phyloP scores from a whole-genome alignment of 2,888 invertebrate genomes.

The Tipula lateralis region DNA sequence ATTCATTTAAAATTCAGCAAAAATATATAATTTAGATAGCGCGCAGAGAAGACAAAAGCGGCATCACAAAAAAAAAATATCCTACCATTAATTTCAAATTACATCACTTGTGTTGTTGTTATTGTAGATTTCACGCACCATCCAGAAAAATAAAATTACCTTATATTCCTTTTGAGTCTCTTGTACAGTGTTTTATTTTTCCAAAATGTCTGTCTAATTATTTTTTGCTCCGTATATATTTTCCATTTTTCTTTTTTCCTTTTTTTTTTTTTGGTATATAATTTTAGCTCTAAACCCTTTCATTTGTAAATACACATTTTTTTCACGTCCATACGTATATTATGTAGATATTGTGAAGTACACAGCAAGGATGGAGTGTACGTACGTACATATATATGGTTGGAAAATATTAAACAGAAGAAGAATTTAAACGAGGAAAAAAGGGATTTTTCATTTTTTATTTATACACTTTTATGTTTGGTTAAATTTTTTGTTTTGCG shows the following conservation, averaged over 20 bases:
- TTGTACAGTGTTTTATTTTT: neutral
- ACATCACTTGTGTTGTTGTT: neutral
- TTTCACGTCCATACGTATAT: no score
- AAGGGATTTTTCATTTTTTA: constrained; percentile 11
- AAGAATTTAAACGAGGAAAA: neutral
- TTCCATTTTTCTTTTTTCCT: neutral
- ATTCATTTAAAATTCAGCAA: constrained; percentile 24
- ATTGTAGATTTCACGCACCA: constrained; percentile 14
- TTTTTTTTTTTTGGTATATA: neutral
- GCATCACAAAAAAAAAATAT: neutral
- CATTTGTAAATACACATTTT: constrained; percentile 20
- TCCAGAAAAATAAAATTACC: constrained; percentile 24
- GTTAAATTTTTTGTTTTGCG: neutral
- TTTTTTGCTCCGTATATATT: neutral
- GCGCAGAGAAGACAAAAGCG: neutral
- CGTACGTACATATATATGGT: neutral
- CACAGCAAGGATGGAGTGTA: neutral
- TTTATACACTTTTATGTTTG: constrained; percentile 6
- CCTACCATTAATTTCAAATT: constrained; percentile 24
- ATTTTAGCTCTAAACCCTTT: constrained; percentile 15
- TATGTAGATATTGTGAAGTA: neutral
- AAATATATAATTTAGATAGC: constrained; percentile 19
- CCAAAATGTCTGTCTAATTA: constrained; percentile 19
- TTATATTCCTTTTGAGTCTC: constrained; percentile 7
- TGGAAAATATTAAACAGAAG: neutral